A percentile compares a stretch with the other conserved stretches of the same genome.
Conservation (phyloP, 2,888 invertebrate species). For the Apotomis turbidana region DNA sequence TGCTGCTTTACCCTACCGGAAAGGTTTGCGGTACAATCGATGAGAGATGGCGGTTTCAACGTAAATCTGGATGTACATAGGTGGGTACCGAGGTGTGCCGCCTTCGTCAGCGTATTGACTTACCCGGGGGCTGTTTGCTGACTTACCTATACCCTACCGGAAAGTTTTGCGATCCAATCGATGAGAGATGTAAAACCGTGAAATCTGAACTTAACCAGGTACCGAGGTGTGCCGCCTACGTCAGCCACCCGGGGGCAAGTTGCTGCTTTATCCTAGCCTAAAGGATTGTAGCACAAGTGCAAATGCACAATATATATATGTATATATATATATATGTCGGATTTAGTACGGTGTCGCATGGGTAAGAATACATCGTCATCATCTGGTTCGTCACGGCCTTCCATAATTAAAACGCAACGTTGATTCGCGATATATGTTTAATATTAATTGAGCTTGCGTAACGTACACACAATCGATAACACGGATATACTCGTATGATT, state of each 20-base stretch:
- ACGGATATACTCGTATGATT: too few species aligned
- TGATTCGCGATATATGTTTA: too few species aligned
- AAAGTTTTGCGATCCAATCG: conserved; percentile 60
- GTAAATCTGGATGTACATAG: conserved; percentile 53
- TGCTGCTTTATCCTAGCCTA: conserved; percentile 54
- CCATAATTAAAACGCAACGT: too few species aligned
- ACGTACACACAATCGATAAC: too few species aligned
- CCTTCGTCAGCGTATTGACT: conserved; percentile 81
- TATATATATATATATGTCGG: too few species aligned
- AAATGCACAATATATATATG: too few species aligned
- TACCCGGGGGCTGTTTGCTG: conserved; percentile 68
- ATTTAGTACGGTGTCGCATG: too few species aligned
- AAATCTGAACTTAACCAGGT: conserved; percentile 43
- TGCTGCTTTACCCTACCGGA: conserved; percentile 77
- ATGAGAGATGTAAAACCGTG: conserved; percentile 51
- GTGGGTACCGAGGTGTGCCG: conserved; percentile 61
- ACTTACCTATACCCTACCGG: conserved; percentile 77
- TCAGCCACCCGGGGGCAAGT: conserved; percentile 80
- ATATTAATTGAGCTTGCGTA: too few species aligned
- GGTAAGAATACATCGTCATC: too few species aligned
- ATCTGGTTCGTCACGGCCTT: too few species aligned
- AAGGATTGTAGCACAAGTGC: too few species aligned
- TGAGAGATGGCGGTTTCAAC: conserved; percentile 42
- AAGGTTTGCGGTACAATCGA: conserved; percentile 58
- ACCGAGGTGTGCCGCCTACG: conserved; percentile 72